Conservation (phyloP, 2,888 invertebrate species). For the Sturmia bella region DNA sequence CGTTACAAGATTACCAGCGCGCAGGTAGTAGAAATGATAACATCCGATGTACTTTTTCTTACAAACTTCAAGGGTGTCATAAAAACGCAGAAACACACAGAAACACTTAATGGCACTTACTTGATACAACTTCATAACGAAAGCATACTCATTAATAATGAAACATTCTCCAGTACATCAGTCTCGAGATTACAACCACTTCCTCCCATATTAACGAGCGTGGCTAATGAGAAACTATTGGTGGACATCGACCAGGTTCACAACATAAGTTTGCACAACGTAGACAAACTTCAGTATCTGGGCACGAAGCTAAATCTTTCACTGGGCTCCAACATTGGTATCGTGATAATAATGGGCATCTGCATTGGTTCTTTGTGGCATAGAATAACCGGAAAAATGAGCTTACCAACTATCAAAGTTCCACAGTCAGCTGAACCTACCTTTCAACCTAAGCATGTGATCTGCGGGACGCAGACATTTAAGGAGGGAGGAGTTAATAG, state of each 20-base stretch:
- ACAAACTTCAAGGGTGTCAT: not conserved
- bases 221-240: not conserved
- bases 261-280: constrained; percentile 14
- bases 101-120: not conserved
- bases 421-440: not conserved
- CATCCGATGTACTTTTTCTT: not conserved
- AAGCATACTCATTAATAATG: not conserved
- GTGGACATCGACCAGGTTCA: constrained; percentile 15
- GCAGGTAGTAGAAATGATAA: not conserved
- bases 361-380: not conserved
- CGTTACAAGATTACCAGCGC: not conserved
- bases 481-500: constrained; percentile 20
- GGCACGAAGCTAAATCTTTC: not conserved
- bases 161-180: constrained; percentile 14
- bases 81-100: not conserved
- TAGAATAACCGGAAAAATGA: not conserved
- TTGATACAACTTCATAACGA: constrained; percentile 14
- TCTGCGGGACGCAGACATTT: constrained; percentile 24
- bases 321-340: not conserved
- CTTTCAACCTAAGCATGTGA: not conserved
- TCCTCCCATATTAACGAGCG: not conserved
- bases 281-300: not conserved
- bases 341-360: not conserved
- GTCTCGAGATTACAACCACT: not conserved
- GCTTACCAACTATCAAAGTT: not conserved